These are phyloP conservation scores for Solenopsis fugax DNA, from an alignment of 1,140 invertebrate genomes.

Conservation along the genomic window DNA sequence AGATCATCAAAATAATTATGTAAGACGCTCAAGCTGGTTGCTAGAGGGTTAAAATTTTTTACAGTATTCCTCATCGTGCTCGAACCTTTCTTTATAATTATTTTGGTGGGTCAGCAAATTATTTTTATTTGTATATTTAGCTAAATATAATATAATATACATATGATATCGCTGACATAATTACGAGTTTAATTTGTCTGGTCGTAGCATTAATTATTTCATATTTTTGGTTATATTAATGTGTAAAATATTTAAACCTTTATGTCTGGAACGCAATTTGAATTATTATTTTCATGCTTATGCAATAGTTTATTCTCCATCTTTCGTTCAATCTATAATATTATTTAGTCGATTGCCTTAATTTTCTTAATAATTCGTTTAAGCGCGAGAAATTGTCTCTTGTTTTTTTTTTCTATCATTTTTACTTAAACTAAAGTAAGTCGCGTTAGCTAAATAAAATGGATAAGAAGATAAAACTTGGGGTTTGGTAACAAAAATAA, in stretches of 20 bases:
- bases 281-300: background rate
- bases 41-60: no score
- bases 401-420: background rate
- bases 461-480: background rate
- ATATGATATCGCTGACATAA: background rate
- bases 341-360: background rate
- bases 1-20: no score
- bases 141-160: background rate
- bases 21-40: no score
- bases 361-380: background rate
- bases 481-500: background rate
- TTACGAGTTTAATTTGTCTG: background rate
- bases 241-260: background rate
- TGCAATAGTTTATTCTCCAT: background rate
- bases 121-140: no score
- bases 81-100: no score
- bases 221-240: background rate
- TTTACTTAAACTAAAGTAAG: background rate
- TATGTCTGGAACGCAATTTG: conserved; percentile 5
- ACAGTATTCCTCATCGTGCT: no score
- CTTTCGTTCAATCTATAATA: background rate
- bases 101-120: no score
- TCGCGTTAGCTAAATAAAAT: background rate
- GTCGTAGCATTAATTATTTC: background rate
- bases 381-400: background rate